Conservation (phyloP, 2,113 vertebrate species). For the Eublepharis macularius region DNA sequence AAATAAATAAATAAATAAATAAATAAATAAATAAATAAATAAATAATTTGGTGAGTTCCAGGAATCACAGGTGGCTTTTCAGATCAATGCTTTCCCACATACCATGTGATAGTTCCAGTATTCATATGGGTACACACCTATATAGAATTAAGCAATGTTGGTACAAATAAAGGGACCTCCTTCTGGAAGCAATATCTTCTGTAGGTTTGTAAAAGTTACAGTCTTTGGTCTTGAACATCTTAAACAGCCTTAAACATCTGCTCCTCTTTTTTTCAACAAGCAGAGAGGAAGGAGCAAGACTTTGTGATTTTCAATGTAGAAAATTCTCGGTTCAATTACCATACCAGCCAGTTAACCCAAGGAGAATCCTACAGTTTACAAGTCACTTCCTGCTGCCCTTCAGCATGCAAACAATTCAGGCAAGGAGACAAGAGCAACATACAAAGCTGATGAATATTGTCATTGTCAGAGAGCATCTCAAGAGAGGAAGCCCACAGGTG, state of each 20-base stretch:
- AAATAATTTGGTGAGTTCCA: too few species aligned
- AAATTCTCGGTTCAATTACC: background rate
- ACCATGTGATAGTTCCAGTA: background rate
- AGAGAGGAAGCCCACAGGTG: background rate
- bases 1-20: too few species aligned
- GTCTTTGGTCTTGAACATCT: background rate
- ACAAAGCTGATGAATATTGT: background rate
- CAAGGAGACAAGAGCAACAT: background rate
- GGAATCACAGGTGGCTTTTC: too few species aligned
- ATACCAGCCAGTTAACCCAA: background rate
- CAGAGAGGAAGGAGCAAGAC: too few species aligned
- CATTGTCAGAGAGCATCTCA: background rate
- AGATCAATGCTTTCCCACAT: background rate
- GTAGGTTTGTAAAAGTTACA: background rate
- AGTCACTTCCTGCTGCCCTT: constrained; percentile 2
- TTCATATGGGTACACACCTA: background rate
- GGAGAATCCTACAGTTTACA: background rate
- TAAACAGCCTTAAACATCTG: too few species aligned
- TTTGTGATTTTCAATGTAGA: too few species aligned
- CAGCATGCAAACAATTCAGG: background rate
- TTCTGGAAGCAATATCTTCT: background rate
- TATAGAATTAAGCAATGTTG: background rate
- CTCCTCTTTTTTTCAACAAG: too few species aligned
- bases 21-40: too few species aligned
- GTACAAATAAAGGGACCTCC: background rate